Evolutionary conservation across 2,888 invertebrate species (phyloP).

Genomic region (Panzeria rudis): DNA sequence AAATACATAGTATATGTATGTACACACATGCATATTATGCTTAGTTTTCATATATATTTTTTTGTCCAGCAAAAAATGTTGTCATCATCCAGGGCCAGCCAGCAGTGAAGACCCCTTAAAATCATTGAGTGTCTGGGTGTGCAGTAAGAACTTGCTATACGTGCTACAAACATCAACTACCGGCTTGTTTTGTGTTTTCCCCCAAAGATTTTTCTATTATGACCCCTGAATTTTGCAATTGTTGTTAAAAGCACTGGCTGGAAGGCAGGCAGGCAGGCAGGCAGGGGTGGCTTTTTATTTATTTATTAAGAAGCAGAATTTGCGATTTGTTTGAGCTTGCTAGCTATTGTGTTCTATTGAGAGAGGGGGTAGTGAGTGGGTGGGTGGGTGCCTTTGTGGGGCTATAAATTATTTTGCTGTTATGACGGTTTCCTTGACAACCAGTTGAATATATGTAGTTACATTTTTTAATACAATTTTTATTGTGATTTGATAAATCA

Average conservation of each 20-base stretch:
- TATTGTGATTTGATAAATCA: not conserved
- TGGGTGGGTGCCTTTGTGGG: constrained; percentile 13
- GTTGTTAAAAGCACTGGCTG: not conserved
- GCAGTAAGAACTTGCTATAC: constrained; percentile 3
- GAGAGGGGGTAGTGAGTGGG: not conserved
- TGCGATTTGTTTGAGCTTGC: not conserved
- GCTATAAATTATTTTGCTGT: constrained; percentile 56
- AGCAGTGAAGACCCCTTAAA: not conserved
- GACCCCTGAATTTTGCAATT: constrained; percentile 33
- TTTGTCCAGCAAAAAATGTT: constrained; percentile 30
- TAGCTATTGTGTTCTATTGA: not conserved
- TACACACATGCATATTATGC: not conserved
- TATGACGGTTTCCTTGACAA: constrained; percentile 67
- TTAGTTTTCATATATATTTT: not conserved
- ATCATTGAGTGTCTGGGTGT: not conserved
- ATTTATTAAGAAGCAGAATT: constrained; percentile 4
- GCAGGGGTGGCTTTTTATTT: constrained; percentile 30
- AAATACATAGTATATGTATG: not conserved
- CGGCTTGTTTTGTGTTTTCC: constrained; percentile 47
- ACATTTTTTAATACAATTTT: constrained; percentile 2
- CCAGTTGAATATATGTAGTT: constrained; percentile 59
- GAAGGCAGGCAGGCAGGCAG: too few species aligned
- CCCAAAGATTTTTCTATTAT: not conserved
- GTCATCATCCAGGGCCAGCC: constrained; percentile 14
- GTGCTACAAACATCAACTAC: constrained; percentile 41